Conservation (phyloP, 2,797 vertebrate genomes). For the Threskiornis aethiopicus region DNA sequence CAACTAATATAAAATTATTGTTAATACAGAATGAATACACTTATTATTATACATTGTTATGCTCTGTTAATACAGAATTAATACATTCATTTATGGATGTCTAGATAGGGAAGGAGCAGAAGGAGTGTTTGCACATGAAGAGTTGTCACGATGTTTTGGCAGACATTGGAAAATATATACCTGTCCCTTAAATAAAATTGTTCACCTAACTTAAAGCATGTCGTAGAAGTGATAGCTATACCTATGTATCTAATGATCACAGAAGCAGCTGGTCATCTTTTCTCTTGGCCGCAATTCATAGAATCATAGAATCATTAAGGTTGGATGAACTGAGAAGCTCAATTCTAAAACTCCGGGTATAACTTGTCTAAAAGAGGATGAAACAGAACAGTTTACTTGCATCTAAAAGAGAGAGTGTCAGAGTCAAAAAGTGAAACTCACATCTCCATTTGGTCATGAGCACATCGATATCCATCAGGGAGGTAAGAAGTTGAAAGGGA, state of each 20-base stretch:
- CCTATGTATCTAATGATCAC: neutral
- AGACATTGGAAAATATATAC: neutral
- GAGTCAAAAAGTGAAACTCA: conserved; percentile 70
- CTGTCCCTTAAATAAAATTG: neutral
- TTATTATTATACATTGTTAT: neutral
- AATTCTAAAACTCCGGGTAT: neutral
- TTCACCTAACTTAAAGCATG: neutral
- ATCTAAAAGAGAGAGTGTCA: neutral
- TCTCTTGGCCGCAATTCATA: neutral
- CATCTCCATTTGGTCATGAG: conserved; percentile 99
- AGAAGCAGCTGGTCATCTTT: neutral
- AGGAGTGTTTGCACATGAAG: neutral
- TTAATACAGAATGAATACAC: neutral
- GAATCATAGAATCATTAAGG: neutral
- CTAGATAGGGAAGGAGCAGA: neutral
- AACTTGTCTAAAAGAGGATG: neutral
- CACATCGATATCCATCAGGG: conserved; percentile 92
- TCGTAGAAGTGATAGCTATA: neutral
- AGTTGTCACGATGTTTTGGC: neutral
- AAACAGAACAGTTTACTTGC: neutral
- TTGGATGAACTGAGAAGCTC: neutral
- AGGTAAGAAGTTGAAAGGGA: conserved; percentile 94
- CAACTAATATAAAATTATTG: neutral
- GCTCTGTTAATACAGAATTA: neutral
- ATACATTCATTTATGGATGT: neutral